Evolutionary conservation across 2,888 invertebrate genomes (phyloP).

Genomic region (Cynaeus angustus): DNA sequence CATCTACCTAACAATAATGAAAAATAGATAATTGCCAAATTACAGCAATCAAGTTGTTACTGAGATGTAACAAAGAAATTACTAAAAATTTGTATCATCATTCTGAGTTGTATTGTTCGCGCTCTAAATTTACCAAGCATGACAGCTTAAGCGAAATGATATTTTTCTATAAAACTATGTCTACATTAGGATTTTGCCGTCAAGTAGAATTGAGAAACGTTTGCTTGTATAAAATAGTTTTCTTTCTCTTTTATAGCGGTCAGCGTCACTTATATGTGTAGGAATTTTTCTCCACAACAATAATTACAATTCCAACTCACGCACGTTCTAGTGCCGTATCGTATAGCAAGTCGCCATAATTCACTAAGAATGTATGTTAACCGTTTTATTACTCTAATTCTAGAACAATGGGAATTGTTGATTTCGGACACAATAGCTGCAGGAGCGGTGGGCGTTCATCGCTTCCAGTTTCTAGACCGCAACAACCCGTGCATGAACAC

Average conservation of each 20-base stretch:
- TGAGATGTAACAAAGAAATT: too few relatives aligned
- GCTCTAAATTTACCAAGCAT: too few relatives aligned
- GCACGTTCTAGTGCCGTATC: slow-evolving; percentile 33
- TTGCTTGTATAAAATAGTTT: slow-evolving; percentile 12
- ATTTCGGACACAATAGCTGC: slow-evolving; percentile 34
- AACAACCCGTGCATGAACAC: slow-evolving; percentile 28
- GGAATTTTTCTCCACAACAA: slow-evolving; percentile 30
- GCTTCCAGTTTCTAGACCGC: slow-evolving; percentile 42
- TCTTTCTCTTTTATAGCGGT: slow-evolving; percentile 35
- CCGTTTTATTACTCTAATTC: slow-evolving; percentile 30
- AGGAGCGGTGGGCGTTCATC: slow-evolving; percentile 24
- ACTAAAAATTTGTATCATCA: too few relatives aligned
- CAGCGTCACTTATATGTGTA: slow-evolving; percentile 16
- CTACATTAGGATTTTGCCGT: too few relatives aligned
- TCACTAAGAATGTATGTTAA: slow-evolving; percentile 38
- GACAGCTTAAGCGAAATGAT: too few relatives aligned
- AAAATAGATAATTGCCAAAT: too few relatives aligned
- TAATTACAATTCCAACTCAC: slow-evolving; percentile 38
- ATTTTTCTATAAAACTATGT: too few relatives aligned
- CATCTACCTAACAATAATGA: too few relatives aligned
- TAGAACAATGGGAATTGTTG: slow-evolving; percentile 42
- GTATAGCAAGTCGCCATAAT: slow-evolving; percentile 40
- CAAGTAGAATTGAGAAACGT: slow-evolving; percentile 10
- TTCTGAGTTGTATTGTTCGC: too few relatives aligned
- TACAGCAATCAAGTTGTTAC: too few relatives aligned